Base-by-base conservation (phyloP, 2,888 invertebrate species). In the Tryphoninae sp. region DNA sequence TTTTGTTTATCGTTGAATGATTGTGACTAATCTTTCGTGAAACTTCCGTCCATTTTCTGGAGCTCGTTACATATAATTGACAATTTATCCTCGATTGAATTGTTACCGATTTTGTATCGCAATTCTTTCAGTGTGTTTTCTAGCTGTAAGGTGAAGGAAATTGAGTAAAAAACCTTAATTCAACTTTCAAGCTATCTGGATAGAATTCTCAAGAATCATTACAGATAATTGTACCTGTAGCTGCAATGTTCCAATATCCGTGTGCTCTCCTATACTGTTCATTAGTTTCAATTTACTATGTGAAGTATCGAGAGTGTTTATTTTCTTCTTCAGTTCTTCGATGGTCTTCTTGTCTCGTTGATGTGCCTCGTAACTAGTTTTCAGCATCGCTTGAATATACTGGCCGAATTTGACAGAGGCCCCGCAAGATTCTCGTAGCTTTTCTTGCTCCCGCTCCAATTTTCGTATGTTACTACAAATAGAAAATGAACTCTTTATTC, bases 361-460 rank as follows among this genome's bases (percentile, higher is more conserved):
- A 74, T 87, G 85, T 71, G 87, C 85, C 3, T 83, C 84, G 45
- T 88, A 84, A 19, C 84, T 83, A 68, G 85, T 87, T 51, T 89
- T 79, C 9, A 88, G 87, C 42, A 86, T 84, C 11, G 87, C 86
- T 84, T 89, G 87, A 40, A 91, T 85, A 11, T 88, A 87, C 78
- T 87, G 87, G 45, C 90, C 89, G 22, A 90, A 78, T 13, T 86
- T 65, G 59, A 83, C 83, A 19, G 87, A 79, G 2, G 80, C 74
- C 78, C 86, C 86, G 11, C 87, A 81, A 11, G 86, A 87, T 75
- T 88, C 85, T 26, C 77, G 61, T 26, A 91, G 77, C n/a, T 84
- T 71, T n/a, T 86, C 82, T 49, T 91, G 89, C 68, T 91, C 91
- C 23, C 86, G 84, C 74, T 85, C 84, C 55, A 91, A 84, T 84